phyloP scores from a whole-genome alignment of 2,888 invertebrate species.

The Schizotus pectinicornis region DNA sequence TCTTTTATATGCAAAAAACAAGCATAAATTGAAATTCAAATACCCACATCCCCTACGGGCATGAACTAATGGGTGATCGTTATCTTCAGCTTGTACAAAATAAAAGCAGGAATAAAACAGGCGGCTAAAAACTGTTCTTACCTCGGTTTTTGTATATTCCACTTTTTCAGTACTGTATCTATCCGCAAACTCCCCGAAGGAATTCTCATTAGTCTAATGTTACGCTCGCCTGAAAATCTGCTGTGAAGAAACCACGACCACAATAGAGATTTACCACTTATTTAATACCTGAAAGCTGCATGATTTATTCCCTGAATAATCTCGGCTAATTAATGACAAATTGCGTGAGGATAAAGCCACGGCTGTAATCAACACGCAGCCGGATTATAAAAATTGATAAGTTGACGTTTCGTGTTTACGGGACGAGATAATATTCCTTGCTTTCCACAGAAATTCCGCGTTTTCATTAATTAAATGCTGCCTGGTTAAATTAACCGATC shows the following conservation, averaged over 20 bases:
- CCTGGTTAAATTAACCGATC: too few species aligned
- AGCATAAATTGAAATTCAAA: conserved; percentile 34
- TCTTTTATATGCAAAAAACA: conserved; percentile 29
- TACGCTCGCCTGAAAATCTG: conserved; percentile 9
- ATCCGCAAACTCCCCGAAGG: conserved; percentile 3
- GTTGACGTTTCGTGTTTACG: too few species aligned
- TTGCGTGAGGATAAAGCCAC: neutral
- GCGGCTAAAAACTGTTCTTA: conserved; percentile 11
- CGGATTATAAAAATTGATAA: too few species aligned
- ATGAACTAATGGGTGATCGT: conserved; percentile 34
- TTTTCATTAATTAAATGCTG: too few species aligned
- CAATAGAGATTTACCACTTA: conserved; percentile 18
- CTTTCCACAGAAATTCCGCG: too few species aligned
- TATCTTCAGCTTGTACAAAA: conserved; percentile 22
- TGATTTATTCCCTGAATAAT: conserved; percentile 9
- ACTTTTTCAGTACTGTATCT: conserved; percentile 14
- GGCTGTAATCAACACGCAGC: too few species aligned
- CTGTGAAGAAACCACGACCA: conserved; percentile 9
- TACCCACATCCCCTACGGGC: conserved; percentile 21
- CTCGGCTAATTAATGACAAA: neutral
- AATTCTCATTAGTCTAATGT: conserved; percentile 27
- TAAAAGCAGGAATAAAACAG: conserved; percentile 17
- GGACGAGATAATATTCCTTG: too few species aligned
- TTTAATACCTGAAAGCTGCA: conserved; percentile 12
- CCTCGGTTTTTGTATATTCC: conserved; percentile 13